Evolutionary conservation across 2,113 vertebrate genomes (phyloP).

Genomic region (Stigmatopora argus): DNA sequence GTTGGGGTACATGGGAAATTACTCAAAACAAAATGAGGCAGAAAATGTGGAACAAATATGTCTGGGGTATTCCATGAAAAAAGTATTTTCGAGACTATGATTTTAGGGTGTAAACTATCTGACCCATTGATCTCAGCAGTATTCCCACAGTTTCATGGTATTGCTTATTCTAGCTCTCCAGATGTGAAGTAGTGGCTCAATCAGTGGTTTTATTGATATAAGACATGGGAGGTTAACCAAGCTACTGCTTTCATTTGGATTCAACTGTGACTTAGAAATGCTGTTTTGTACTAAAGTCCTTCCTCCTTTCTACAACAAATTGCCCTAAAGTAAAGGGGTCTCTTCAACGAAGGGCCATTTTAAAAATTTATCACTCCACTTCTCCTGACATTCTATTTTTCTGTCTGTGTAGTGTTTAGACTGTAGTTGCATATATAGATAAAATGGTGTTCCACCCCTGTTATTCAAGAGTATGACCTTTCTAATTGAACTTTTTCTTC

Average conservation of each 20-base stretch:
- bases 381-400: background rate
- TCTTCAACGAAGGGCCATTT: background rate
- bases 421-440: too few relatives aligned
- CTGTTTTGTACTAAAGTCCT: constrained; percentile 5
- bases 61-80: too few relatives aligned
- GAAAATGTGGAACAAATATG: too few relatives aligned
- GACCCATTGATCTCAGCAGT: constrained; percentile 22
- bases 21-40: too few relatives aligned
- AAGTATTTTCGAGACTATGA: constrained; percentile 13
- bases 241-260: constrained; percentile 38
- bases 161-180: constrained; percentile 17
- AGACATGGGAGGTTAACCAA: constrained; percentile 16
- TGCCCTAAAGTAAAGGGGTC: constrained; percentile 14
- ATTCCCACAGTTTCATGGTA: constrained; percentile 20
- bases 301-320: constrained; percentile 26
- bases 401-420: background rate
- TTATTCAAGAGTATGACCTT: background rate
- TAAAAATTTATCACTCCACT: too few relatives aligned
- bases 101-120: constrained; percentile 5
- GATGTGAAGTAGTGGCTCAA: constrained; percentile 16
- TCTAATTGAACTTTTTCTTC: constrained; percentile 16
- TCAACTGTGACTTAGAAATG: constrained; percentile 7
- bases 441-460: too few relatives aligned
- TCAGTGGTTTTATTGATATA: constrained; percentile 30
- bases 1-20: background rate